Evolutionary conservation across 2,113 vertebrate species (phyloP).

Genomic region (Larimichthys polyactis): DNA sequence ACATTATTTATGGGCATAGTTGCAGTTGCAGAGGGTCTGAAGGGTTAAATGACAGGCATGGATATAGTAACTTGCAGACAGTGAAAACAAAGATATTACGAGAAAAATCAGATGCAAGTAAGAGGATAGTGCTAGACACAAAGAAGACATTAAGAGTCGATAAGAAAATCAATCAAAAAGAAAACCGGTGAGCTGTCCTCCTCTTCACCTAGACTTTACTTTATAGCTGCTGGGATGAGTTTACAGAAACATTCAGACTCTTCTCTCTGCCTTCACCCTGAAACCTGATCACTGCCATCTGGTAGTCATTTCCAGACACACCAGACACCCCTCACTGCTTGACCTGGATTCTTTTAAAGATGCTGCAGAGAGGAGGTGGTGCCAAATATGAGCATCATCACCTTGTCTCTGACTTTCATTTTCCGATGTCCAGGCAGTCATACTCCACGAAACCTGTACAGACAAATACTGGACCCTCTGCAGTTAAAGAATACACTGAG

Average conservation of each 20-base stretch:
- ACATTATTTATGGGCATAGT: slow-evolving; percentile 22
- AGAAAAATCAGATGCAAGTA: not conserved
- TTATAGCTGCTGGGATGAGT: slow-evolving; percentile 71
- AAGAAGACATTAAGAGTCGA: not conserved
- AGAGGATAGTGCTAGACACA: not conserved
- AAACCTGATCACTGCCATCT: slow-evolving; percentile 80
- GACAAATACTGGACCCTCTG: not conserved
- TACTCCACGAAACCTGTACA: not conserved
- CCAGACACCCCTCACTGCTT: slow-evolving; percentile 68
- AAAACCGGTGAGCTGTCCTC: slow-evolving; percentile 34
- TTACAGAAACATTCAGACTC: slow-evolving; percentile 70
- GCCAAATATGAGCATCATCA: slow-evolving; percentile 63
- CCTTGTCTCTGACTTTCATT: slow-evolving; percentile 36
- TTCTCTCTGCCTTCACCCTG: slow-evolving; percentile 56
- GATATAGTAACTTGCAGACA: not conserved
- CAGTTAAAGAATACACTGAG: slow-evolving; percentile 2
- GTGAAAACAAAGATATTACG: not conserved
- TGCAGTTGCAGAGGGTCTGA: not conserved
- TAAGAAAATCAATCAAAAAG: not conserved
- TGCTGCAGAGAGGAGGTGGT: slow-evolving; percentile 47
- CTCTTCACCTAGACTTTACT: slow-evolving; percentile 64
- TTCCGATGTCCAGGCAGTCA: slow-evolving; percentile 13
- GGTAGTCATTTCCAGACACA: slow-evolving; percentile 77
- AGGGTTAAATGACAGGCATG: slow-evolving; percentile 23
- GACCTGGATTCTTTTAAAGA: slow-evolving; percentile 80